Base-by-base conservation (phyloP, 92 coral and sea anemone species). In the Umimayanthus kanabou region DNA sequence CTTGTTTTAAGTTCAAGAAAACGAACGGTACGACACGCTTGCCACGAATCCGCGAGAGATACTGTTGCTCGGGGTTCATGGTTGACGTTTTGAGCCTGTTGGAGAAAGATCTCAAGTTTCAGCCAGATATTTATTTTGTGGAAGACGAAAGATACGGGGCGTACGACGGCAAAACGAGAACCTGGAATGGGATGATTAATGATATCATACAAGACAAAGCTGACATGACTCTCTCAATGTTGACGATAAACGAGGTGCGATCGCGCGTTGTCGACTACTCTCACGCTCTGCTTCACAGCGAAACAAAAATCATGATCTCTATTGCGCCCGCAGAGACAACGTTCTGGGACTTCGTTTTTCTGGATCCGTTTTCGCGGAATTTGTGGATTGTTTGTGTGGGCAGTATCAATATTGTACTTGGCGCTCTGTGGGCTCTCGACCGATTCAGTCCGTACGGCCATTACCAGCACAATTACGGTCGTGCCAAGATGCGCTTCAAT, bases 111-210 rank as follows among this genome's bases (percentile, higher is more conserved):
- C 84, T 91, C 26, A 87, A 89, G 18, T 79, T 96, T 55, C 82
- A 82, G 33, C 92, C 90, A 8, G 94, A 96, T 87, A 43, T 94
- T 75, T 94, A 96, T 73, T 90, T 96, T 73, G 95, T 91, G 5
- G 92, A 90, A 82, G 98, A 94, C n/a, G 84, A 87, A 10, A 78
- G 85, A 16, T 96, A 90, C 83, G 98, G 98, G 4, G 92, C 92
- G 6, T 91, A 85, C 37, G 86, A 95, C 67, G 7, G 93, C 10
- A 57, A 37, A 33, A 94, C 97, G 13, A 91, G 90, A 5, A 42
- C 92, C 13, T 96, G 98, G 98, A 94, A 94, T 85, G 98, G 98
- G 8, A 85, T 96, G 90, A 79, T 96, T 25, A 89, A 90, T 33
- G 98, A 96, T 20, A 82, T 96, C 55, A 20, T 96, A 23, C 88